These are phyloP conservation scores for Echinops telfairi DNA, from an alignment of 2,113 vertebrate genomes.

Conservation along the genomic window DNA sequence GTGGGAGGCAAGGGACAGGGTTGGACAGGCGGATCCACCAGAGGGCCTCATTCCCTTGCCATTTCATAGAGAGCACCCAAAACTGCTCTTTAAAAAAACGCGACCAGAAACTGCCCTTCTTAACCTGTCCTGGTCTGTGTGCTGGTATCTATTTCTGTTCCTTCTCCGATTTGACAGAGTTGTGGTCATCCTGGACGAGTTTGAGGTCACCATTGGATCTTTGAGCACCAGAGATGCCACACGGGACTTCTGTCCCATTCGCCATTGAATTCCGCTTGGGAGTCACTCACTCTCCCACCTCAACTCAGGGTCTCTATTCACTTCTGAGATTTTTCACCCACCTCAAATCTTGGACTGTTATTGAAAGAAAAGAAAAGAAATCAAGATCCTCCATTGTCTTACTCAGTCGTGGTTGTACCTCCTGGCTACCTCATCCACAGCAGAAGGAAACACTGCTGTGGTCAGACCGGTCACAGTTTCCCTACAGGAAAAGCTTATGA, in stretches of 20 bases:
- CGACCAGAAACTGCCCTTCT: neutral
- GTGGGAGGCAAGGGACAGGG: neutral
- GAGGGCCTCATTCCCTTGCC: neutral
- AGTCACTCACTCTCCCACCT: neutral
- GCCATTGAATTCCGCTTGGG: neutral
- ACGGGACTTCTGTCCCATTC: neutral
- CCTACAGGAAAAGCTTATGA: neutral
- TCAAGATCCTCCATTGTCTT: neutral
- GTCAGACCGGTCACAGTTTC: neutral
- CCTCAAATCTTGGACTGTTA: neutral
- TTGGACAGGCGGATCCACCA: neutral
- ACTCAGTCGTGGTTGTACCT: no score
- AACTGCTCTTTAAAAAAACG: neutral
- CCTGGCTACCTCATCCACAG: no score
- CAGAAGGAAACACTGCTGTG: neutral
- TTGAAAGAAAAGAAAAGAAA: neutral
- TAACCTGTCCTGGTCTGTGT: neutral
- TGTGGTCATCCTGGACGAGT: neutral
- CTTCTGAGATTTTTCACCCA: neutral
- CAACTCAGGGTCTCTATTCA: neutral
- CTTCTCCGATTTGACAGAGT: neutral
- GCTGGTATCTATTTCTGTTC: neutral
- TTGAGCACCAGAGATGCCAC: neutral
- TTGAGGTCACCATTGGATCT: neutral
- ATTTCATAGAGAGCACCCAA: neutral